Percentiles rank a stretch among this genome's conserved stretches.
Evolutionary conservation across 1,140 invertebrate species (phyloP).

Genomic region (Nasonia longicornis): DNA sequence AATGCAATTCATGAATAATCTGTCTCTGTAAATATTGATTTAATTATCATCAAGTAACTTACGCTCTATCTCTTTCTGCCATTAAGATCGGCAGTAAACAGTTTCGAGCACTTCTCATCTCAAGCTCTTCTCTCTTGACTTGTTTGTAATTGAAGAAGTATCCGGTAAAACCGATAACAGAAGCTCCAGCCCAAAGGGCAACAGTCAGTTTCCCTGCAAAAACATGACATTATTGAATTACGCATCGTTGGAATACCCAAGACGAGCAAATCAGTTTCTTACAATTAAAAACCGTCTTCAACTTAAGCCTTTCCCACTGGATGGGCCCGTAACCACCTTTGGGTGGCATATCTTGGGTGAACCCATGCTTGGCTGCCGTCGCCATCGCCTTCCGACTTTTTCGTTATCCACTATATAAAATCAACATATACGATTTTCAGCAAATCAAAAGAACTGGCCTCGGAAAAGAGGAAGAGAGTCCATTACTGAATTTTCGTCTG

Average conservation of each 20-base stretch:
- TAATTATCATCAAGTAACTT: conserved; percentile 54
- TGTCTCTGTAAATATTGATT: neutral
- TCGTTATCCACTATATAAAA: conserved; percentile 3
- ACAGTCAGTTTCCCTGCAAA: conserved; percentile 41
- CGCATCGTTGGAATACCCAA: neutral
- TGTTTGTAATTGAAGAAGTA: conserved; percentile 63
- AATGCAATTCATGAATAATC: conserved; percentile 35
- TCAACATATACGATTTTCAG: neutral
- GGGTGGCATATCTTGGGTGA: conserved; percentile 86
- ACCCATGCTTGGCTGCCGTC: conserved; percentile 44
- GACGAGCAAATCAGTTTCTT: neutral
- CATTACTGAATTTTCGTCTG: neutral
- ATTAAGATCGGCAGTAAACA: conserved; percentile 81
- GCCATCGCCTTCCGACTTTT: conserved; percentile 39
- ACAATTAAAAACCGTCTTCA: conserved; percentile 74
- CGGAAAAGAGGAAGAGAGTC: neutral
- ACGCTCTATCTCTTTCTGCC: conserved; percentile 86
- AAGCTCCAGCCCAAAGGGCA: conserved; percentile 63
- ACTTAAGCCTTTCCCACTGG: conserved; percentile 77
- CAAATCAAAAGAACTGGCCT: neutral
- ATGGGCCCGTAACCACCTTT: conserved; percentile 84
- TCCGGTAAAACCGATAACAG: conserved; percentile 70
- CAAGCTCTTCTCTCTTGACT: conserved; percentile 73
- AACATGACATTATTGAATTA: neutral
- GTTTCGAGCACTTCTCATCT: conserved; percentile 80